phyloP scores from a whole-genome alignment of 2,888 invertebrate genomes.

The Baronia brevicornis region DNA sequence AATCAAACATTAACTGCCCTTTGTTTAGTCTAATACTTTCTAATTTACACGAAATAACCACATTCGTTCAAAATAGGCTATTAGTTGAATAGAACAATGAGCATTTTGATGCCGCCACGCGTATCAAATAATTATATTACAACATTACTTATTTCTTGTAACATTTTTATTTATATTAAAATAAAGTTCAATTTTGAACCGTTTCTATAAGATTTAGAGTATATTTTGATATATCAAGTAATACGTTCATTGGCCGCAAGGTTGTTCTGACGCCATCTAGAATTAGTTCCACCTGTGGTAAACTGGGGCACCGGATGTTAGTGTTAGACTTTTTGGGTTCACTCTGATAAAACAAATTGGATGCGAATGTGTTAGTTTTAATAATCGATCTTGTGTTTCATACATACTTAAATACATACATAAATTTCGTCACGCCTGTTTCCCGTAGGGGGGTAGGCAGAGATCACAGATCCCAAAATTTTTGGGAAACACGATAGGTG shows the following conservation, averaged over 20 bases:
- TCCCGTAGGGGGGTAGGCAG: too few relatives aligned
- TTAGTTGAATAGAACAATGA: conserved; percentile 13
- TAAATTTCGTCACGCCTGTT: too few relatives aligned
- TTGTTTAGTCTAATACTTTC: too few relatives aligned
- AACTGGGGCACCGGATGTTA: conserved; percentile 48
- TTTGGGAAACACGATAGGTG: too few relatives aligned
- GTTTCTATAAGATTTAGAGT: conserved; percentile 2
- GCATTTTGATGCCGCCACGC: conserved; percentile 28
- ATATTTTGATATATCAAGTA: conserved; percentile 1
- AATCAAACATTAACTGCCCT: too few relatives aligned
- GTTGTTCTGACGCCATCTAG: conserved; percentile 33
- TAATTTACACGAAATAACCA: too few relatives aligned
- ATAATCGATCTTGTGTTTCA: too few relatives aligned
- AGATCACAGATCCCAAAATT: too few relatives aligned
- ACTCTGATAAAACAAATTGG: conserved; percentile 17
- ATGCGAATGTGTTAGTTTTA: conserved; percentile 9
- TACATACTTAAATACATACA: too few relatives aligned
- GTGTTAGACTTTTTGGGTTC: conserved; percentile 28
- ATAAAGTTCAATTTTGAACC: conserved; percentile 10
- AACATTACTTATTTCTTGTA: conserved; percentile 10
- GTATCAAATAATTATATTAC: conserved; percentile 42
- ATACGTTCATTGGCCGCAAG: too few relatives aligned
- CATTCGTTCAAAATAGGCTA: conserved; percentile 8
- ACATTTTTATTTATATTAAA: neutral
- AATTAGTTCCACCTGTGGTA: conserved; percentile 51